Evolutionary conservation across 1,140 invertebrate species (phyloP), one percentile per base, ranked within the genome.

Genomic region (Palaemon carinicauda): DNA sequence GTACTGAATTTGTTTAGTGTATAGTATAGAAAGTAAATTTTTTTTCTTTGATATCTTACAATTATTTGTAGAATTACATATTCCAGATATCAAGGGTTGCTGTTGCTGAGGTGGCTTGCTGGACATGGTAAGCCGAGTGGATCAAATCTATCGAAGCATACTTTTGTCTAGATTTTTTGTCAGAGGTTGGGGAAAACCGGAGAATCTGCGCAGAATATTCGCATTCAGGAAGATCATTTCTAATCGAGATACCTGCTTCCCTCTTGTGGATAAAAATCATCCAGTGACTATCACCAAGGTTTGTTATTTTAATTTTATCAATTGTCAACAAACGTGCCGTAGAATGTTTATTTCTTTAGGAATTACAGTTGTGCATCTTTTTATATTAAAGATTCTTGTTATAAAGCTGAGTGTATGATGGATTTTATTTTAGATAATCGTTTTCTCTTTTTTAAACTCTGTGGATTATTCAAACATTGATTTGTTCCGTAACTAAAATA

Each of bases 141-240:
- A 99, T 92, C 94, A 96, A 75, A 93, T 98, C 75, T 99, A 98
- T 91, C 93, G 98, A 90, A 96, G 95, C 91, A 94, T 98, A 90
- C 92, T 99, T 29, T 92, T 99, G 54, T 96, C 96, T 1, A 97
- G 97, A 91, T 98, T 99, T 92, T 99, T 99, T 91, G 96, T 96
- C 0, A 97, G 97, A 93, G 98, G 98, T 89, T 99, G 98, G 98
- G 98, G 98, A 10, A 95, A 96, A 90, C 96, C 98, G 10, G 95
- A 98, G 90, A 96, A 96, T 92, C 93, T 99, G 52, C 95, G 96
- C 92, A 95, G 95, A 91, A 94, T 98, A 91, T 97, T 98, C 92
- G 94, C 97, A 90, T 98, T 98, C 91, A 92, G 97, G 89, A 97
- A 97, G 93, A 92, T 96, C 56, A 94, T 98, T 53, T 95, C 96